Evolutionary conservation across 2,888 invertebrate species (phyloP), one percentile per base, ranked within the genome.

Genomic region (Zhuqinia jingwanae): DNA sequence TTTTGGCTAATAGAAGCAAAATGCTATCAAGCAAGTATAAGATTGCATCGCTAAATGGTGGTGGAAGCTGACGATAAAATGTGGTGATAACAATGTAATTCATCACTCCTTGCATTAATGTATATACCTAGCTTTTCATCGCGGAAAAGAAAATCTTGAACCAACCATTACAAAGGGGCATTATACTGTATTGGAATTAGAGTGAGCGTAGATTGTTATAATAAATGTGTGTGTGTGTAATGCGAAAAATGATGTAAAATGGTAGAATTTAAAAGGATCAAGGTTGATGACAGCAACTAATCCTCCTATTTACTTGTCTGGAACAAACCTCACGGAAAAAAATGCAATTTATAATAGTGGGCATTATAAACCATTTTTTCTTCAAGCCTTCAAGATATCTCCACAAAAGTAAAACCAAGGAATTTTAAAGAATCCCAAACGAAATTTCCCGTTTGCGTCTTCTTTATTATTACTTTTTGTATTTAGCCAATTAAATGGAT

Each of bases 251-350:
- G 15, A 60, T 42, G 20, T 36, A 42, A 76, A 77, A 75, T 47
- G 36, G 20, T 36, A 11, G 6, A 42, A 22, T 27, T 45, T 63
- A 42, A 60, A 45, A 78, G 78, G 78, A 78, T 78, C 63, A 78
- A 78, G 50, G 60, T 78, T 78, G 78, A 78, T 63, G 78, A 76
- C 58, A 65, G n/a, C 47, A 58, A 60, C 58, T 45, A 58, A 77
- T 60, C 42, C 42, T 77, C 25, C 45, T 22, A 22, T 68, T 65
- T n/a, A 17, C 30, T 36, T 36, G 36, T 30, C 17, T 36, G 25
- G 13, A 15, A n/a, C 63, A 45, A 2, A 42, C 65, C 63, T 30
- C 63, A 63, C 20, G 13, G 11, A 36, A 36, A 68, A 68, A n/a
- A 68, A 68, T 20, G 13, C 68, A 45, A 68, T 45, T 68, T 45